Conservation (phyloP, 2,888 invertebrate species). For the Pasiphila rectangulata region DNA sequence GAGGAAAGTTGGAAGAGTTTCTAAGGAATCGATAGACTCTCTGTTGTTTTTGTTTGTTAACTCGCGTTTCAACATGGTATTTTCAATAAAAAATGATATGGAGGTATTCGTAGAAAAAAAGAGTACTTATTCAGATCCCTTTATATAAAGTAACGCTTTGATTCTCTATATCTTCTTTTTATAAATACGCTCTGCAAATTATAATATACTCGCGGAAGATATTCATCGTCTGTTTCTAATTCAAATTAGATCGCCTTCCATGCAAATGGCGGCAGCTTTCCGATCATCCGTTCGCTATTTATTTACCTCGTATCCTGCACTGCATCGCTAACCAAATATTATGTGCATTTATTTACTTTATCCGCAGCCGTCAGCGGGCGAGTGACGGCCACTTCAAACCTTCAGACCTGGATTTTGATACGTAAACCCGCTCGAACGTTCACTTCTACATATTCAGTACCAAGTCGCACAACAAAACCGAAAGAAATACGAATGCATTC, state of each 20-base stretch:
- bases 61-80: slow-evolving; percentile 60
- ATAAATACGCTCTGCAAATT: not conserved
- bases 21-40: slow-evolving; percentile 20
- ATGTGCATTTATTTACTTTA: slow-evolving; percentile 75
- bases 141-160: slow-evolving; percentile 28
- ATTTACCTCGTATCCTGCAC: slow-evolving; percentile 48
- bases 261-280: slow-evolving; percentile 53
- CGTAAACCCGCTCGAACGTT: slow-evolving; percentile 37
- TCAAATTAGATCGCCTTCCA: slow-evolving; percentile 60
- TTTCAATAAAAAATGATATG: too few relatives aligned
- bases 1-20: slow-evolving; percentile 44
- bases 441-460: slow-evolving; percentile 55
- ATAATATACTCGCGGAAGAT: slow-evolving; percentile 6
- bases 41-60: slow-evolving; percentile 39
- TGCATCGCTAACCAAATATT: slow-evolving; percentile 70
- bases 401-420: slow-evolving; percentile 47
- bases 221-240: slow-evolving; percentile 44
- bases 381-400: slow-evolving; percentile 44
- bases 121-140: not conserved
- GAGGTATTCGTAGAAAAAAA: not conserved
- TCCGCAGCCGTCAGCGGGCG: slow-evolving; percentile 45
- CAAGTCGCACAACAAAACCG: slow-evolving; percentile 35
- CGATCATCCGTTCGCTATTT: slow-evolving; percentile 48
- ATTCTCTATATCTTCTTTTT: slow-evolving; percentile 29
- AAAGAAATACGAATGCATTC: slow-evolving; percentile 33